These are phyloP conservation scores for Chionis minor DNA, from an alignment of 2,113 vertebrate genomes.

Conservation along the genomic window DNA sequence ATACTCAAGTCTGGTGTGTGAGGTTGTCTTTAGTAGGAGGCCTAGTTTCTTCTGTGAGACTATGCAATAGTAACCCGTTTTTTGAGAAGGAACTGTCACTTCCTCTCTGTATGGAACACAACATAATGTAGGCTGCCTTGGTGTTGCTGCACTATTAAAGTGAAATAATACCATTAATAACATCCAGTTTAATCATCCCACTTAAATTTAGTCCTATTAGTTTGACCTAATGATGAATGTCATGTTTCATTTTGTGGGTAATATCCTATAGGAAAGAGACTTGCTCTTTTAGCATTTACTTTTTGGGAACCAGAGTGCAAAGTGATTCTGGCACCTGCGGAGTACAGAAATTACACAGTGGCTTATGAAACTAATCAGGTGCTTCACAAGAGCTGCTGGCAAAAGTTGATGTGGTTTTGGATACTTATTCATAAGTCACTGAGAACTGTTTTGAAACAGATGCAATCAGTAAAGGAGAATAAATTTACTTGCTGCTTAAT, in stretches of 20 bases:
- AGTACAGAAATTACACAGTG: neutral
- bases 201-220: neutral
- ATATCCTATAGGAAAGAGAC: neutral
- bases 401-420: neutral
- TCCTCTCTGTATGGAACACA: neutral
- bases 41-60: neutral
- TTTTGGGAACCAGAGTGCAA: neutral
- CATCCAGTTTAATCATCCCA: neutral
- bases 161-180: neutral
- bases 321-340: neutral
- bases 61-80: neutral
- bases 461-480: neutral
- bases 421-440: neutral
- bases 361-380: neutral
- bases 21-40: neutral
- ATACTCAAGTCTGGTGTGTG: neutral
- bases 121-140: neutral
- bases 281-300: neutral
- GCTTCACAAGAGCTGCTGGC: neutral
- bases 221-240: neutral
- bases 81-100: neutral
- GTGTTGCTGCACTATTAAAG: neutral
- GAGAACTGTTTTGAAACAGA: neutral
- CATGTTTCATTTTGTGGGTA: neutral
- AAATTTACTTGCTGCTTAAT: neutral